Base-by-base conservation (phyloP, 2,797 vertebrate genomes). In the Valencia hispanica region DNA sequence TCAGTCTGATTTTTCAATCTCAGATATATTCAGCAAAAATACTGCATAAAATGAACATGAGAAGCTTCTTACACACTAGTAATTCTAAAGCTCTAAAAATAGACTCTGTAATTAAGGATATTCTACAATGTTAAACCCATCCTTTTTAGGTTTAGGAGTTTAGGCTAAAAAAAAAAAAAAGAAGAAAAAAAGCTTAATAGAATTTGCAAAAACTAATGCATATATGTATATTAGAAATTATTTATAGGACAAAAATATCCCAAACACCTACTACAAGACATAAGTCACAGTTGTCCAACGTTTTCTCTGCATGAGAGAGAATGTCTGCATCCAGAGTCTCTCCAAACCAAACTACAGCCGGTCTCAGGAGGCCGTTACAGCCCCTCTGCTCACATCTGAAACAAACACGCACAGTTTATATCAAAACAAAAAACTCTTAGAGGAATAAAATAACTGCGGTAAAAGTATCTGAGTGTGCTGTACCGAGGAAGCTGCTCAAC, bases 271-370 rank as follows among this genome's bases (percentile, higher is more conserved):
- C 98, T 83, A 99, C 96, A 7, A 99, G 94, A 83, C 98, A 99
- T 72, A 99, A 95, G 92, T 99, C 98, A 81, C 98, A 99, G 72
- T 90, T 94, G 55, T 96, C 94, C 73, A 99, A 93, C 83, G 96
- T 97, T 79, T 91, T 88, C 88, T 98, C 96, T n/a, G 96, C 97
- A 0, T 84, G 73, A 0, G 86, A 93, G 78, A 99, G 94, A 75
- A 97, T 20, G 9, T 94, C 89, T 0, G 97, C 93, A 87, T 99
- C 96, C 90, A 99, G 94, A 61, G 96, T 95, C 87, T 99, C 98
- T 25, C 98, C 98, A 78, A 99, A 99, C 98, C 98, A 99, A 57
- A 99, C 96, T 0, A 99, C 97, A 0, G 97, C 96, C 69, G 98
- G 98, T 59, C 98, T 96, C 80, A 99, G 94, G 66, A 98, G 96